Percentiles rank a stretch among this genome's conserved stretches.
Evolutionary conservation across 2,797 vertebrate genomes (phyloP).

Genomic region (Protonibea diacanthus): DNA sequence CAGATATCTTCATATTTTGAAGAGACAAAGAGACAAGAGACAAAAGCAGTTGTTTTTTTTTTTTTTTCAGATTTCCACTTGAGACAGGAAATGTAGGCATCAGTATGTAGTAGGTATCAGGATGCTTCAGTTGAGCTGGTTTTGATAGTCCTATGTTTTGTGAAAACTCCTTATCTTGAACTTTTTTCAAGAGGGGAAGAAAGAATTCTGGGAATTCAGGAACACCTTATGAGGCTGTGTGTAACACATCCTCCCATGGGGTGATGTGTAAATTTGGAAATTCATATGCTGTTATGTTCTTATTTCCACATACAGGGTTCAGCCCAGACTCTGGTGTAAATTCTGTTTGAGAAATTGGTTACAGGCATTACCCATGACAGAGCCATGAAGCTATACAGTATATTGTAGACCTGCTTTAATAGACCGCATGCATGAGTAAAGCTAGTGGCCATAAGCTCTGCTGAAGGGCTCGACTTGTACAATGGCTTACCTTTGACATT

Average conservation of each 20-base stretch:
- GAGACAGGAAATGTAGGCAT: neutral
- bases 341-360: conserved; percentile 43
- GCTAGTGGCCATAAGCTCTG: conserved; percentile 33
- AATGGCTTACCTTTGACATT: conserved; percentile 70
- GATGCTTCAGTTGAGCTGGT: neutral
- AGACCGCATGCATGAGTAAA: conserved; percentile 63
- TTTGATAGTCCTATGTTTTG: too few relatives aligned
- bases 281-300: conserved; percentile 20
- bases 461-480: conserved; percentile 43
- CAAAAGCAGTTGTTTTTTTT: neutral
- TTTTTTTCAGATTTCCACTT: neutral
- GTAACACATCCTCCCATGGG: conserved; percentile 5
- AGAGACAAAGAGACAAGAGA: neutral
- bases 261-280: conserved; percentile 32
- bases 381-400: conserved; percentile 38
- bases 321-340: conserved; percentile 18
- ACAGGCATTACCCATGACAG: conserved; percentile 30
- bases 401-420: conserved; percentile 59
- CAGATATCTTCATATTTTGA: neutral
- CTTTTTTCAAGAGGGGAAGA: neutral
- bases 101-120: too few relatives aligned
- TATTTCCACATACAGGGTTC: conserved; percentile 39
- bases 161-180: too few relatives aligned
- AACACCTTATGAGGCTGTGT: neutral
- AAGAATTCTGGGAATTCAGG: conserved; percentile 7